phyloP scores from a whole-genome alignment of 2,797 vertebrate genomes.

The Poeciliopsis turneri region DNA sequence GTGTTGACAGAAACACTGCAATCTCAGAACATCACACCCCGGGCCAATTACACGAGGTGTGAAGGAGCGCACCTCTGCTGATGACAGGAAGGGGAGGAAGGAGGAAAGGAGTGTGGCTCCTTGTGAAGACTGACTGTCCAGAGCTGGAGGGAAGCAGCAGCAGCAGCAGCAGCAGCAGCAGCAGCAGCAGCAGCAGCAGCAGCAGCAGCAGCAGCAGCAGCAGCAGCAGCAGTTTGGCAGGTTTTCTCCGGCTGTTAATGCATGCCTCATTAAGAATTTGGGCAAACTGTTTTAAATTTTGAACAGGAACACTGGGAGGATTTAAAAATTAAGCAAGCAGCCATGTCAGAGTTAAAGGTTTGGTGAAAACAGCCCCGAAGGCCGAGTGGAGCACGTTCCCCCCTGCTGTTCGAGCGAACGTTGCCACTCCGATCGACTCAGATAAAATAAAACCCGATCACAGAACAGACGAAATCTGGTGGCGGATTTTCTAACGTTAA shows the following conservation, averaged over 20 bases:
- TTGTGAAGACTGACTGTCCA: constrained; percentile 22
- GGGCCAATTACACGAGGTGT: constrained; percentile 59
- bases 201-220: too few species aligned
- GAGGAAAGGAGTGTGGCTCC: constrained; percentile 4
- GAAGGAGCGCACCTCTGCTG: constrained; percentile 56
- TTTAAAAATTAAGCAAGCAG: not conserved
- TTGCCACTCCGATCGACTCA: not conserved
- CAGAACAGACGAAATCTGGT: not conserved
- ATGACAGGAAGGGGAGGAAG: constrained; percentile 42
- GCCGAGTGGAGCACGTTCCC: not conserved
- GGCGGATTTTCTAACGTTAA: not conserved
- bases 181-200: too few species aligned
- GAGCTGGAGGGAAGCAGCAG: constrained; percentile 9
- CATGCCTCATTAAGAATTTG: not conserved
- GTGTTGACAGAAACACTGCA: constrained; percentile 61
- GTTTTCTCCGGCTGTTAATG: not conserved
- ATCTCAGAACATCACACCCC: constrained; percentile 65
- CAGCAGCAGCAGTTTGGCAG: not conserved
- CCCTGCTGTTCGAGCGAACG: not conserved
- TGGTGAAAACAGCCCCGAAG: not conserved
- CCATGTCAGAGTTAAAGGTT: not conserved
- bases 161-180: not conserved
- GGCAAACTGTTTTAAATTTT: constrained; percentile 2
- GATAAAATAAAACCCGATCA: not conserved
- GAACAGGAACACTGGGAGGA: not conserved